phyloP scores from a whole-genome alignment of 2,113 vertebrate genomes.

The Morone saxatilis region DNA sequence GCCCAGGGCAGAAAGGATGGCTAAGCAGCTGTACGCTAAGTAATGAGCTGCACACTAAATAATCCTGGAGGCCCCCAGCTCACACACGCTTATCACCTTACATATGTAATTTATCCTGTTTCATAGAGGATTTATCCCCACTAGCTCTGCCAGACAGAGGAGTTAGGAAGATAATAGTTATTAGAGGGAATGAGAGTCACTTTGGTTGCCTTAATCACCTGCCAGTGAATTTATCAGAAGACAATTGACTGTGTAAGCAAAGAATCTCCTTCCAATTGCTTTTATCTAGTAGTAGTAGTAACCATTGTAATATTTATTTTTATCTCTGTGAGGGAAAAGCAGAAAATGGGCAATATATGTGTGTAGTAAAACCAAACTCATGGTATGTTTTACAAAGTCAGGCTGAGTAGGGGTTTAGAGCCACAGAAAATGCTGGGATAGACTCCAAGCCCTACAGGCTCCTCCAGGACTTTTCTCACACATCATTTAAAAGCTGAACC shows the following conservation, averaged over 20 bases:
- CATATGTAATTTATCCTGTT: constrained; percentile 84
- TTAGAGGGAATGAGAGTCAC: constrained; percentile 78
- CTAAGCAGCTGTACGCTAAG: constrained; percentile 97
- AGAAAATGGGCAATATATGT: constrained; percentile 15
- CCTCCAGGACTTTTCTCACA: constrained; percentile 74
- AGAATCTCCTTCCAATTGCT: constrained; percentile 35
- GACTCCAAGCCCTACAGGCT: constrained; percentile 71
- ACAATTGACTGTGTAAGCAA: constrained; percentile 54
- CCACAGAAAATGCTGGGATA: constrained; percentile 63
- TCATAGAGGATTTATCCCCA: constrained; percentile 82
- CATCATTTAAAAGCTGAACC: constrained; percentile 72
- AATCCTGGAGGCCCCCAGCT: constrained; percentile 87
- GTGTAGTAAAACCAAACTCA: constrained; percentile 11
- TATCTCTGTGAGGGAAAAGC: constrained; percentile 20
- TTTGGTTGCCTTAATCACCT: constrained; percentile 69
- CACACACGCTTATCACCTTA: constrained; percentile 92
- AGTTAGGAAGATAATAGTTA: constrained; percentile 79
- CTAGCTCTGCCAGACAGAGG: constrained; percentile 63
- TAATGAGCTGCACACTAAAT: constrained; percentile 93
- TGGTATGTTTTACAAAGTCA: constrained; percentile 18
- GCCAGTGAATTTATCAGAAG: constrained; percentile 71
- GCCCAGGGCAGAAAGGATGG: constrained; percentile 88
- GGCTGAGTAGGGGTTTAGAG: constrained; percentile 31
- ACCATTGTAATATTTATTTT: constrained; percentile 9
- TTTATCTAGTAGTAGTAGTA: constrained; percentile 26